A percentile compares a stretch with the other conserved stretches of the same genome.
Conservation (phyloP, 2,113 vertebrate species). For the Andinoacara biseriatus region DNA sequence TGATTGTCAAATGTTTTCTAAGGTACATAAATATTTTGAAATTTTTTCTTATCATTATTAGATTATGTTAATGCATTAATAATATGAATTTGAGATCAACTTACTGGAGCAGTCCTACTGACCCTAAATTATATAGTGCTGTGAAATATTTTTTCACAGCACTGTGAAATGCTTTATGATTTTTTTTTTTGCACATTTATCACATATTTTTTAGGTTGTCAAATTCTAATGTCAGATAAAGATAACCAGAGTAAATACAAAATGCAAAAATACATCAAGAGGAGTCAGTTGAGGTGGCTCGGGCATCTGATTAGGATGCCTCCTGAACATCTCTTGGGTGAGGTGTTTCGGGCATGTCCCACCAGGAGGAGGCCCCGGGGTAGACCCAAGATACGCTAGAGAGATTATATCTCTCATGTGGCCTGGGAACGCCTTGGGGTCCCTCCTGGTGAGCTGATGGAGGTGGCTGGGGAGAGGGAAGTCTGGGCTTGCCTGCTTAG, state of each 20-base stretch:
- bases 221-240: neutral
- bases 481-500: no score
- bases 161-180: neutral
- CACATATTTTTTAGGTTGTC: neutral
- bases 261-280: no score
- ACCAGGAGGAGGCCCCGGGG: no score
- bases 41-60: neutral
- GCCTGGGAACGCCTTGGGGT: no score
- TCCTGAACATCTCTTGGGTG: no score
- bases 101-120: neutral
- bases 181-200: neutral
- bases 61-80: neutral
- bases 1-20: constrained; percentile 1
- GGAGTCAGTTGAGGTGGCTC: no score
- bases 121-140: neutral
- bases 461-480: no score
- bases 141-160: neutral
- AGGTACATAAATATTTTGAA: neutral
- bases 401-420: no score
- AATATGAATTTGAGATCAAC: neutral
- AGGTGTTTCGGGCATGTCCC: no score
- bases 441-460: no score
- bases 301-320: no score
- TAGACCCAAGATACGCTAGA: no score
- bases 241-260: neutral